Conservation (phyloP, 1,140 invertebrate genomes). For the Littorina saxatilis region DNA sequence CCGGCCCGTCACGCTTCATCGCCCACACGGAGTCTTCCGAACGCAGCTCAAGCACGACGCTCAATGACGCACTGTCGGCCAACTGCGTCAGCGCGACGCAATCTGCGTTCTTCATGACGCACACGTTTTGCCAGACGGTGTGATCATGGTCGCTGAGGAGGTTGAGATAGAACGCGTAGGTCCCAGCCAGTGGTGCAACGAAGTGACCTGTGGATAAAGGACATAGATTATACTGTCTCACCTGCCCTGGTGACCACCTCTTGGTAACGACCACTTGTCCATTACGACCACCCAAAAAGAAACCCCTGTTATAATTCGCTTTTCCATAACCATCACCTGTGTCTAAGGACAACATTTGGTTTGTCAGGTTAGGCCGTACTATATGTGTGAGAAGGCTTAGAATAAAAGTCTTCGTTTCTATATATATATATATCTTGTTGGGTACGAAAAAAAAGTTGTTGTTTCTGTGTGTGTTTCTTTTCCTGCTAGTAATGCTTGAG, state of each 20-base stretch:
- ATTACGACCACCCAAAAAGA: too few species aligned
- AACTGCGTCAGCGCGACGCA: conserved; percentile 9
- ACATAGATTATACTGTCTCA: background rate
- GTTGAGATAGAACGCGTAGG: conserved; percentile 15
- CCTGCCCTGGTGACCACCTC: background rate
- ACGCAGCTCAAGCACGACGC: background rate
- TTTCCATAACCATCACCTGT: background rate
- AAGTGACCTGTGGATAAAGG: background rate
- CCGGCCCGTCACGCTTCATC: conserved; percentile 20
- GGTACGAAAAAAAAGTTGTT: too few species aligned
- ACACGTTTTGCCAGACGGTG: conserved; percentile 20
- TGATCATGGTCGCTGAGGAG: conserved; percentile 2
- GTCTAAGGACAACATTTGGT: background rate
- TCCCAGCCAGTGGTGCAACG: background rate
- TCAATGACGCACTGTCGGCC: background rate
- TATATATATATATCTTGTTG: too few species aligned
- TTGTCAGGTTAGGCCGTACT: too few species aligned
- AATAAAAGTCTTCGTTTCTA: too few species aligned
- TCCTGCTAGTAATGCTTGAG: too few species aligned
- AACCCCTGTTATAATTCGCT: background rate
- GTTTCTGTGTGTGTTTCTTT: too few species aligned
- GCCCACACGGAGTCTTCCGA: background rate
- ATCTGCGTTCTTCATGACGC: background rate
- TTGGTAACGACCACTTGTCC: background rate
- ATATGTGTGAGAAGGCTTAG: too few species aligned